Conservation (phyloP, 1,140 invertebrate species). For the Thaumatotibia leucotreta region DNA sequence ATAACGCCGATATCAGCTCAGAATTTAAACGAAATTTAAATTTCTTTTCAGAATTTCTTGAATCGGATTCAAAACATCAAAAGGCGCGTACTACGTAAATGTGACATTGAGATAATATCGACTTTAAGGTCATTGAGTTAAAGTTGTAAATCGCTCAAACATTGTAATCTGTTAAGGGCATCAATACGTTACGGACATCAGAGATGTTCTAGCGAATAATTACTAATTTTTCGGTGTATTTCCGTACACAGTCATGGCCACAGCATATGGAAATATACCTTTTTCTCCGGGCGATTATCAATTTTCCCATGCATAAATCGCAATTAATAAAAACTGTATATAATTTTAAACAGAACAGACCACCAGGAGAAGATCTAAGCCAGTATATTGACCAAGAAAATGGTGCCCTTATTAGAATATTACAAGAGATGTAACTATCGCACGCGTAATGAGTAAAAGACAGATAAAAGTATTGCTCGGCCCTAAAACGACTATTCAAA, state of each 20-base stretch:
- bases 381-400: constrained; percentile 20
- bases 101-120: not conserved
- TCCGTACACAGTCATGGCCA: no score
- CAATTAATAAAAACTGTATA: no score
- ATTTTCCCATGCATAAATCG: no score
- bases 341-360: no score
- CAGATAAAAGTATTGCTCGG: not conserved
- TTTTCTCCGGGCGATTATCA: no score
- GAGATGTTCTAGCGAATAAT: no score
- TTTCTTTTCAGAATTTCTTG: constrained; percentile 27
- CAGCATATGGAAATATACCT: no score
- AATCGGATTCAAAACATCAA: constrained; percentile 23
- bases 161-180: not conserved
- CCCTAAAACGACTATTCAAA: not conserved
- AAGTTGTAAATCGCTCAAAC: not conserved
- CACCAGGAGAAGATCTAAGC: no score
- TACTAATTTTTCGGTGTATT: no score
- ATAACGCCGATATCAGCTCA: no score
- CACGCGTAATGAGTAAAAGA: not conserved
- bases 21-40: not conserved
- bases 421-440: not conserved
- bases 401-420: not conserved
- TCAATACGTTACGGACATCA: no score
- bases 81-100: constrained; percentile 36
- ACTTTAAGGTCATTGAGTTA: not conserved